Evolutionary conservation across 2,113 vertebrate genomes (phyloP).

Genomic region (Ibidorhyncha struthersii): DNA sequence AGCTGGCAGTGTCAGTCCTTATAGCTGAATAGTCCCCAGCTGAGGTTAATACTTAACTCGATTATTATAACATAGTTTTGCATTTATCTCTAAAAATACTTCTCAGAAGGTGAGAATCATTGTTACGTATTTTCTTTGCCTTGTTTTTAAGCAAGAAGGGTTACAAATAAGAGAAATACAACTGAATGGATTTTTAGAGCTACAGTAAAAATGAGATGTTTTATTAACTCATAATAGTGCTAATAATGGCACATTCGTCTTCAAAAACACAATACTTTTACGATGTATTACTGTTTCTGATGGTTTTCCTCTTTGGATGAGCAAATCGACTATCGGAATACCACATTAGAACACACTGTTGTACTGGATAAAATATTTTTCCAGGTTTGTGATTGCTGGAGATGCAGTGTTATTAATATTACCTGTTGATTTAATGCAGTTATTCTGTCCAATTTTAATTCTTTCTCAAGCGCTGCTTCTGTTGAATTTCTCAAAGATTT

Average conservation of each 20-base stretch:
- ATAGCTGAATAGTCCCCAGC: constrained; percentile 35
- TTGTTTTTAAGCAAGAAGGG: neutral
- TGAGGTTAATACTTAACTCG: neutral
- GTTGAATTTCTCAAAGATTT: neutral
- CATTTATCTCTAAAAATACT: neutral
- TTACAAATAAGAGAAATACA: neutral
- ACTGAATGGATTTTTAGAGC: neutral
- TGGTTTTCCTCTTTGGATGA: neutral
- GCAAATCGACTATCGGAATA: neutral
- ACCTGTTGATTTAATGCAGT: neutral
- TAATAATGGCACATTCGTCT: neutral
- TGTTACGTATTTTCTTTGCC: neutral
- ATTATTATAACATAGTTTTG: neutral
- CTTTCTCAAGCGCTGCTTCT: neutral
- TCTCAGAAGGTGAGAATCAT: neutral
- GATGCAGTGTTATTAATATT: neutral
- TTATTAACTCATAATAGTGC: neutral
- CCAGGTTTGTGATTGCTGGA: neutral
- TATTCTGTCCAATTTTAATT: neutral
- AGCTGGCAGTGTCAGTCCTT: neutral
- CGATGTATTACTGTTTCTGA: neutral
- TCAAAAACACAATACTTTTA: neutral
- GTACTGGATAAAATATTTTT: neutral
- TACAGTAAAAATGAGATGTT: neutral
- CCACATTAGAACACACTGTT: neutral